These are phyloP conservation scores for Agonopterix arenella DNA, from an alignment of 2,888 invertebrate genomes.

Conservation along the genomic window DNA sequence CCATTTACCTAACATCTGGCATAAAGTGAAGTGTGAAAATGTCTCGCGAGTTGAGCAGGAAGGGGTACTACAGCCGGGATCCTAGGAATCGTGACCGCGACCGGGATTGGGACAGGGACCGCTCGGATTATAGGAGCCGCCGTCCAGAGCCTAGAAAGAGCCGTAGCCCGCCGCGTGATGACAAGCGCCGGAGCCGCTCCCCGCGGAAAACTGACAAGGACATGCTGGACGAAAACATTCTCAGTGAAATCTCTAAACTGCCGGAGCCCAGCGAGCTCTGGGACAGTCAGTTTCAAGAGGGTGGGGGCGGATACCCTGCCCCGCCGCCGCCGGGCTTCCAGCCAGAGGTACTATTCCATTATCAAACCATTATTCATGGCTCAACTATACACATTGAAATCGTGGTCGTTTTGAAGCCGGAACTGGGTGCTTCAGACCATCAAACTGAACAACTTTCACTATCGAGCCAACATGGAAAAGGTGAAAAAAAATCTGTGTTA, in stretches of 20 bases:
- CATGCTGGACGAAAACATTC: constrained; percentile 55
- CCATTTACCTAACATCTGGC: no score
- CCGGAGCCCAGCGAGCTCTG: constrained; percentile 65
- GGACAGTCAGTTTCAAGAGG: constrained; percentile 57
- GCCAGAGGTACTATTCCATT: constrained; percentile 29
- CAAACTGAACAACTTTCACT: no score
- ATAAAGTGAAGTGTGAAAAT: constrained; percentile 8
- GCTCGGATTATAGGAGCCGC: constrained; percentile 17
- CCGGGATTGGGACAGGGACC: constrained; percentile 33
- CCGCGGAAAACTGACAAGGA: constrained; percentile 58
- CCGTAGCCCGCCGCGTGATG: constrained; percentile 34
- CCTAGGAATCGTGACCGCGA: constrained; percentile 20
- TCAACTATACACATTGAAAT: no score
- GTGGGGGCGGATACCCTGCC: constrained; percentile 17
- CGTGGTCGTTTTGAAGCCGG: no score
- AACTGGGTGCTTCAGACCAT: no score
- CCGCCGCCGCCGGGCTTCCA: constrained; percentile 31
- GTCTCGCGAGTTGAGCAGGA: constrained; percentile 23
- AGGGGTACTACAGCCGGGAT: constrained; percentile 18
- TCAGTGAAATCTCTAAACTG: constrained; percentile 59
- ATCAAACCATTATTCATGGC: no score
- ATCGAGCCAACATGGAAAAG: no score
- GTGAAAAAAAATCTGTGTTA: no score
- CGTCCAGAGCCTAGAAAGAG: constrained; percentile 33
- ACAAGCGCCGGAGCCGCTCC: constrained; percentile 46